Conservation (phyloP, 2,797 vertebrate species). For the Syncerus caffer region DNA sequence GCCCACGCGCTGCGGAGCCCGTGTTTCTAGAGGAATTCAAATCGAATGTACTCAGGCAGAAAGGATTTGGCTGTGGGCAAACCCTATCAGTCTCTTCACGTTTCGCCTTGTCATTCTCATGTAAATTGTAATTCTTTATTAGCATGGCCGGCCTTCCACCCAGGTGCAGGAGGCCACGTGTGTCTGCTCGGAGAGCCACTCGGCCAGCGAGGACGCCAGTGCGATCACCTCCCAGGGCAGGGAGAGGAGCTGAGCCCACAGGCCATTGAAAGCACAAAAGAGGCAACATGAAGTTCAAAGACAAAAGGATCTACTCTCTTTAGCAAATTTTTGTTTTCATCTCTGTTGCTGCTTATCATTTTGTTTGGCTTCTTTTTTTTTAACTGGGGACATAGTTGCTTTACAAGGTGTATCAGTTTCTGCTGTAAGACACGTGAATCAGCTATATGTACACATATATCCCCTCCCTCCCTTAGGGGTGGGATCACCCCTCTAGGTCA, state of each 20-base stretch:
- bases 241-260: background rate
- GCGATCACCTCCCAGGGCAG: background rate
- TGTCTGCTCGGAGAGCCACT: fast-evolving
- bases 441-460: background rate
- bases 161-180: background rate
- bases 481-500: background rate
- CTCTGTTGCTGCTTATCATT: background rate
- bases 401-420: background rate
- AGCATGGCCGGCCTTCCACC: constrained; percentile 42
- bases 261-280: background rate
- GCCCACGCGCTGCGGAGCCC: constrained; percentile 73
- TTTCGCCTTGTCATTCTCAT: constrained; percentile 77
- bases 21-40: constrained; percentile 82
- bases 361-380: background rate
- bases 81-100: constrained; percentile 60
- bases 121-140: constrained; percentile 77
- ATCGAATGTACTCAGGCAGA: constrained; percentile 80
- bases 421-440: background rate
- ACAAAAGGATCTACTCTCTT: background rate
- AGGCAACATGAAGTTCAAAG: background rate
- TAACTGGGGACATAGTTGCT: background rate
- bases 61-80: constrained; percentile 76
- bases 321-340: background rate
- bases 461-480: background rate
- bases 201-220: fast-evolving